Evolutionary conservation across 2,797 vertebrate species (phyloP), one percentile per base, ranked within the genome.

Genomic region (Anguilla megastoma): DNA sequence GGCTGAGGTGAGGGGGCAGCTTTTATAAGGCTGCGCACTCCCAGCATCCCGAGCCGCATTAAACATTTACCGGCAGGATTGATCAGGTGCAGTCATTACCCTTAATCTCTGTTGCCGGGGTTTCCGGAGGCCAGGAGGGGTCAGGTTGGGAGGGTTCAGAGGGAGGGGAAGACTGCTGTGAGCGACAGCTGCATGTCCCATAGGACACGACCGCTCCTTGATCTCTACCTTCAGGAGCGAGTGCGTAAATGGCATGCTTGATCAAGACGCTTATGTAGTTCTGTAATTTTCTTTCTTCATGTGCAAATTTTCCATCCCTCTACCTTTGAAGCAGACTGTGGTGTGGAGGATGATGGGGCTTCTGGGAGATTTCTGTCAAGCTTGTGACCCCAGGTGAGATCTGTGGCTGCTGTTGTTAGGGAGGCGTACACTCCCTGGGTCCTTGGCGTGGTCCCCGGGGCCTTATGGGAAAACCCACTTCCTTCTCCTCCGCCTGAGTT

Each of bases 271-370:
- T n/a, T 12, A 10, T 36, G 30, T 48, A 33, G 36, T 50, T 71
- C 27, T 36, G 10, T 52, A 18, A 27, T 8, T 82, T 84, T 50
- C 82, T 8, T 50, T 69, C 60, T 56, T 45, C 56, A 14, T 76
- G 16, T 48, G 45, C 50, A 48, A 56, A 69, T 66, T 84, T 84
- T 36, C 83, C 69, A 27, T 41, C 82, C 36, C 30, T 69, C 63
- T 27, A 50, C 74, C 41, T 45, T 82, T 82, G 79, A 82, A 82
- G 79, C 7, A n/a, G 36, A 82, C 79, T 82, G 1, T n/a, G 84
- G 87, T 85, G 60, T n/a, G 30, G 82, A 84, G 82, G 48, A 45
- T 54, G n/a, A 76, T 41, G 48, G 63, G 60, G 66, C 52, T 88
- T 74, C 66, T 12, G 56, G 36, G 85, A 69, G 36, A 41, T n/a